Evolutionary conservation across 2,113 vertebrate genomes (phyloP).

Genomic region (Otus sunia): DNA sequence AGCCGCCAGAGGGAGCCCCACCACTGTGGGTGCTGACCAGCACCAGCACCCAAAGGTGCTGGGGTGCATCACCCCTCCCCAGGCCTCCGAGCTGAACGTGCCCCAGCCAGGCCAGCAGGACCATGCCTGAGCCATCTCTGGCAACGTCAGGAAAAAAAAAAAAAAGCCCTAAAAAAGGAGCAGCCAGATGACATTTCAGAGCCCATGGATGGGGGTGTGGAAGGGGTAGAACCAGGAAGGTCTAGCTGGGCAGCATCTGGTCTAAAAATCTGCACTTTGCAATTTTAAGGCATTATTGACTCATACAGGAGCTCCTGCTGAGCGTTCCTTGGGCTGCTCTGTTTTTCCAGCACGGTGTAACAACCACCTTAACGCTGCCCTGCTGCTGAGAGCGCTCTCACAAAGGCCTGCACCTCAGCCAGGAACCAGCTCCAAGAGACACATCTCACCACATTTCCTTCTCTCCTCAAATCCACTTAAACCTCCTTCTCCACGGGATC

Average conservation of each 20-base stretch:
- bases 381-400: not conserved
- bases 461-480: not conserved
- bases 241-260: not conserved
- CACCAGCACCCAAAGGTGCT: not conserved
- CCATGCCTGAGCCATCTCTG: rapidly evolving
- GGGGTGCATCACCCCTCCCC: not conserved
- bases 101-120: not conserved
- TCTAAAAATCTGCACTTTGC: not conserved
- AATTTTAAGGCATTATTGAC: rapidly evolving
- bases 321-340: not conserved
- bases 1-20: not conserved
- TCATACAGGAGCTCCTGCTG: rapidly evolving
- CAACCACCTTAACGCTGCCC: not conserved
- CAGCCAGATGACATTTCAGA: not conserved
- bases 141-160: not conserved
- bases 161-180: not conserved
- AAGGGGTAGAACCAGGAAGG: not conserved
- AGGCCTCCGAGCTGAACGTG: rapidly evolving
- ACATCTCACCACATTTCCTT: not conserved
- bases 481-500: not conserved
- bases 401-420: not conserved
- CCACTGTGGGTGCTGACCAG: rapidly evolving
- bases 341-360: not conserved
- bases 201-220: rapidly evolving
- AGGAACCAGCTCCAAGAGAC: not conserved